A percentile compares a stretch with the other conserved stretches of the same genome.
phyloP scores from a whole-genome alignment of 2,113 vertebrate species.

The Bos indicus region DNA sequence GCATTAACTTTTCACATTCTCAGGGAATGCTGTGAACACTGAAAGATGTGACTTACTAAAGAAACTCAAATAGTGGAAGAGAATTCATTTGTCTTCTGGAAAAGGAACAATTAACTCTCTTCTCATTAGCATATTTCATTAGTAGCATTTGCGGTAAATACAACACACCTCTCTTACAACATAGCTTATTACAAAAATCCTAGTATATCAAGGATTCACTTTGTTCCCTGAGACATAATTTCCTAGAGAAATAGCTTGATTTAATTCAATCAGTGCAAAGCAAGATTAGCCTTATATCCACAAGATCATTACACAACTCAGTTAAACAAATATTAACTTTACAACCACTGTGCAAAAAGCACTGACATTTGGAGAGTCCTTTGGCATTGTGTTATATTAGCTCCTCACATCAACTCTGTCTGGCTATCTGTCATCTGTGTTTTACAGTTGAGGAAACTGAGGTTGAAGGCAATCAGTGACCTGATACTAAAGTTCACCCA shows the following conservation, averaged over 20 bases:
- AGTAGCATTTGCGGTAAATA: background rate
- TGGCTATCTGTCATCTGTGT: background rate
- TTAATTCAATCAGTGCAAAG: background rate
- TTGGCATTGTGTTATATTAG: background rate
- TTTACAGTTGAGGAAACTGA: background rate
- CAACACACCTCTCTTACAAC: background rate
- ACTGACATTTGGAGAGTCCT: background rate
- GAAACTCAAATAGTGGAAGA: background rate
- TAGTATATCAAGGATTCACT: background rate
- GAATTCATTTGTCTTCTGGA: conserved; percentile 28
- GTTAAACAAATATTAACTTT: conserved; percentile 39
- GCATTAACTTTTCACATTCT: conserved; percentile 15
- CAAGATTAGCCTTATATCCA: conserved; percentile 27
- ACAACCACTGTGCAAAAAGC: background rate
- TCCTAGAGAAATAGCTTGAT: background rate
- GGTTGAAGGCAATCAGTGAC: background rate
- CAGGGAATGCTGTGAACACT: background rate
- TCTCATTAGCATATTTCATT: conserved; percentile 33
- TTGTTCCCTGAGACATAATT: conserved; percentile 17
- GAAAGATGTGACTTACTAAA: conserved; percentile 24
- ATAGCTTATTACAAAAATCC: background rate
- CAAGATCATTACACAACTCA: background rate
- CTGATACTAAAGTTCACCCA: background rate
- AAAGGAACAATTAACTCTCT: conserved; percentile 1
- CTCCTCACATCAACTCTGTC: background rate